These are phyloP conservation scores for Agrochola macilenta DNA, from an alignment of 2,888 invertebrate genomes.

Conservation along the genomic window DNA sequence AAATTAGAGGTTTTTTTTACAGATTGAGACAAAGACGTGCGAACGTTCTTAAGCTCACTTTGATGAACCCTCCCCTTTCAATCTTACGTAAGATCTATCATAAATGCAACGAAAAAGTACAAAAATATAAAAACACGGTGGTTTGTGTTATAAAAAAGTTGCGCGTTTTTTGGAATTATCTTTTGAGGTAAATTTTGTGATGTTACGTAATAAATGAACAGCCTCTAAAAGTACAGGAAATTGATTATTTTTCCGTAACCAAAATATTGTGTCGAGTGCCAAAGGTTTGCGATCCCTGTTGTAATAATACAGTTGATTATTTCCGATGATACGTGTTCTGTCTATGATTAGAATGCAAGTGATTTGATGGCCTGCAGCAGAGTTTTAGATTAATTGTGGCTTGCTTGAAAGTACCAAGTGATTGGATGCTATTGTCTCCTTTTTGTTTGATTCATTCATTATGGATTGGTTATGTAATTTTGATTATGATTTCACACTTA, in stretches of 20 bases:
- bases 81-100: too few relatives aligned
- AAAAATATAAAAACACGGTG: too few relatives aligned
- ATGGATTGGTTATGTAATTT: conserved; percentile 36
- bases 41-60: not conserved
- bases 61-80: too few relatives aligned
- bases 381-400: conserved; percentile 59
- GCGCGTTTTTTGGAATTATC: too few relatives aligned
- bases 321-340: conserved; percentile 57
- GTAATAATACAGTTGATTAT: conserved; percentile 51
- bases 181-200: too few relatives aligned
- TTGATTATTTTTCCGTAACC: not conserved
- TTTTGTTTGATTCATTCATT: conserved; percentile 21
- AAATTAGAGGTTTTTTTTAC: not conserved
- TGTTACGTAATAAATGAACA: too few relatives aligned
- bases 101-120: too few relatives aligned
- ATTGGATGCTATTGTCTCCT: conserved; percentile 36
- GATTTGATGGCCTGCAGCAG: conserved; percentile 56
- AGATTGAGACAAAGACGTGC: not conserved
- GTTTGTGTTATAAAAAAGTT: too few relatives aligned
- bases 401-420: conserved; percentile 43
- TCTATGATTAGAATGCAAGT: conserved; percentile 47
- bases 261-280: not conserved
- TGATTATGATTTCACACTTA: conserved; percentile 35
- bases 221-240: too few relatives aligned
- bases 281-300: conserved; percentile 17